Conservation (phyloP, 2,888 invertebrate genomes). For the Ptilodon capucinus region DNA sequence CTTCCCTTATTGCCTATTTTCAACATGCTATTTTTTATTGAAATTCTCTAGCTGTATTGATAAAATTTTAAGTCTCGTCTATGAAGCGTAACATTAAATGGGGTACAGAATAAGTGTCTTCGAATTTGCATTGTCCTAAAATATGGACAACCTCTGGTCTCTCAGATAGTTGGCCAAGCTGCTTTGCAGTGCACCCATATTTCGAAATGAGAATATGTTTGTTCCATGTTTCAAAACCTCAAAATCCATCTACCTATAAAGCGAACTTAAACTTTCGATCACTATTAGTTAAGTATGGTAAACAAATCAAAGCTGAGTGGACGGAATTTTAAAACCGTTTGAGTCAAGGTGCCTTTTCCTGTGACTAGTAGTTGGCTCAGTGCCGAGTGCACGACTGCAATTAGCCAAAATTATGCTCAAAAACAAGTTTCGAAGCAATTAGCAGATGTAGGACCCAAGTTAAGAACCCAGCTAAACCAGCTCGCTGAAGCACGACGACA, state of each 20-base stretch:
- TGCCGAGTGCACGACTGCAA: constrained; percentile 71
- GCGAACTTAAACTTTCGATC: constrained; percentile 11
- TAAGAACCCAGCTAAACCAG: constrained; percentile 58
- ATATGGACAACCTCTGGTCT: no score
- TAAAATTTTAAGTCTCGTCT: no score
- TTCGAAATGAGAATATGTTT: no score
- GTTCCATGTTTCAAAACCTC: no score
- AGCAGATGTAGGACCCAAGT: constrained; percentile 72
- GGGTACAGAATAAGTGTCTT: no score
- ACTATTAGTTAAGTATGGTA: constrained; percentile 18
- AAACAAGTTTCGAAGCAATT: constrained; percentile 78
- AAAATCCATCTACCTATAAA: no score
- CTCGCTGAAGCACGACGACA: constrained; percentile 49
- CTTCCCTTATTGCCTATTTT: background rate
- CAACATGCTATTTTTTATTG: background rate
- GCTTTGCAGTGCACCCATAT: no score
- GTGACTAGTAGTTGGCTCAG: constrained; percentile 56
- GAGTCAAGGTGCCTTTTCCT: constrained; percentile 61
- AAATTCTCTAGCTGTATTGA: background rate
- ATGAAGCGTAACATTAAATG: background rate
- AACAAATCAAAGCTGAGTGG: constrained; percentile 39
- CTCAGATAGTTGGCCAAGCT: no score
- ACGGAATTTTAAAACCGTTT: constrained; percentile 43
- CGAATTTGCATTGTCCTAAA: no score
- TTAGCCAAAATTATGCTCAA: constrained; percentile 79